A percentile compares a stretch with the other conserved stretches of the same genome.
phyloP scores from a whole-genome alignment of 2,797 vertebrate species.

The Tangara arthus region DNA sequence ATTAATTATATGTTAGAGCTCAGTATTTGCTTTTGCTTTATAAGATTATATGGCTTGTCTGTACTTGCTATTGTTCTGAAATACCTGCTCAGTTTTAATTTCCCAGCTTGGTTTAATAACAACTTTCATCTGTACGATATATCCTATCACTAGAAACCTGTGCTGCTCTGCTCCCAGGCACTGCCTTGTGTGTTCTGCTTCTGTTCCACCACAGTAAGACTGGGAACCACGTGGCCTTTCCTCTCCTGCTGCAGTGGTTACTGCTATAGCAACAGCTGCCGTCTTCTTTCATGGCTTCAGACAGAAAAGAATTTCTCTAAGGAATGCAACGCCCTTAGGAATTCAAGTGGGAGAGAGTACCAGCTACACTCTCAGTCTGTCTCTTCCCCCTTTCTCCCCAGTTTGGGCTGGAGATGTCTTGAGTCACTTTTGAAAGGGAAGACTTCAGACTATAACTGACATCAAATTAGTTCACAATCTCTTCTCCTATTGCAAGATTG shows the following conservation, averaged over 20 bases:
- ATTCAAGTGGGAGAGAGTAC: neutral
- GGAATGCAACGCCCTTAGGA: neutral
- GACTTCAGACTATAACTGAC: neutral
- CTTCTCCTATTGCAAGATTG: neutral
- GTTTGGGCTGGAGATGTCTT: neutral
- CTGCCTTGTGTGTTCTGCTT: neutral
- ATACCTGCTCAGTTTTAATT: neutral
- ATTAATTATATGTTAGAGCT: neutral
- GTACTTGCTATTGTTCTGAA: neutral
- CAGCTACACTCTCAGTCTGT: neutral
- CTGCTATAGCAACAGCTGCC: neutral
- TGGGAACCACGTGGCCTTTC: neutral
- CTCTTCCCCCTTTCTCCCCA: neutral
- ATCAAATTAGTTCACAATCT: neutral
- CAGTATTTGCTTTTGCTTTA: neutral
- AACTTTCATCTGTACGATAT: neutral
- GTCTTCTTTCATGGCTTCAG: neutral
- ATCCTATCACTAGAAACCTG: neutral
- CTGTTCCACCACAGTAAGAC: neutral
- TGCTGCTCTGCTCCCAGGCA: neutral
- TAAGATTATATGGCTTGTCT: neutral
- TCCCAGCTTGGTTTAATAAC: neutral
- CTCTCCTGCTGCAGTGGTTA: neutral
- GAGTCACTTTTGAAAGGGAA: neutral
- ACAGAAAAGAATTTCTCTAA: slow-evolving; percentile 2